Evolutionary conservation across 2,113 vertebrate species (phyloP).

Genomic region (Pygathrix nemaeus): DNA sequence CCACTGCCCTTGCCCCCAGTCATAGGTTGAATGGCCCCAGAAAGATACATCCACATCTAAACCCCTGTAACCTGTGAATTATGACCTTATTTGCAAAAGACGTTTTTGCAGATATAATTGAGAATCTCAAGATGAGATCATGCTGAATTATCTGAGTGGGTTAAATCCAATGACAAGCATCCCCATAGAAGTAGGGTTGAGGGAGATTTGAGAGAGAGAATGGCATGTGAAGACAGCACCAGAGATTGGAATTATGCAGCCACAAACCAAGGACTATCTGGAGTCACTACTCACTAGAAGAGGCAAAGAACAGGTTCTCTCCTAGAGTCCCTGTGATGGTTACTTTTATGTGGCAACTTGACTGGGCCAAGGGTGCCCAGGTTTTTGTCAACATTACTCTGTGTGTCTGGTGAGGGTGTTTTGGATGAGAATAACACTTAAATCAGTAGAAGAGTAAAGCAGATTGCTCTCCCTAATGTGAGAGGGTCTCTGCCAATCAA

Average conservation of each 20-base stretch:
- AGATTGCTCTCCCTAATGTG: neutral
- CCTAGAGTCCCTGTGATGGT: neutral
- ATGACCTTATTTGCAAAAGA: neutral
- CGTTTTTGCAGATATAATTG: neutral
- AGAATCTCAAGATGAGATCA: neutral
- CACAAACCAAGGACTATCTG: neutral
- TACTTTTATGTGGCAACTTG: neutral
- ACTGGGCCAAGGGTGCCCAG: neutral
- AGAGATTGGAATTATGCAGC: neutral
- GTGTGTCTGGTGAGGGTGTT: neutral
- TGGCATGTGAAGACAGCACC: neutral
- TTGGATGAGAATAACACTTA: neutral
- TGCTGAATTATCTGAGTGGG: neutral
- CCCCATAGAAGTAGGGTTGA: neutral
- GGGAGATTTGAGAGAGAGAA: neutral
- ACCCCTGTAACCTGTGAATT: neutral
- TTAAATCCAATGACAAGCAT: neutral
- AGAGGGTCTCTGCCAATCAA: neutral
- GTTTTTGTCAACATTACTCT: neutral
- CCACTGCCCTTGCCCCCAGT: neutral
- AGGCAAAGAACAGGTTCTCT: neutral
- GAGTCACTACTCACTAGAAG: neutral
- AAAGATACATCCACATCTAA: neutral
- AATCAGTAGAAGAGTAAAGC: neutral
- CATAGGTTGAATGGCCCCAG: neutral